Evolutionary conservation across 1,140 invertebrate genomes (phyloP).

Genomic region (Heliconius eleuchia): DNA sequence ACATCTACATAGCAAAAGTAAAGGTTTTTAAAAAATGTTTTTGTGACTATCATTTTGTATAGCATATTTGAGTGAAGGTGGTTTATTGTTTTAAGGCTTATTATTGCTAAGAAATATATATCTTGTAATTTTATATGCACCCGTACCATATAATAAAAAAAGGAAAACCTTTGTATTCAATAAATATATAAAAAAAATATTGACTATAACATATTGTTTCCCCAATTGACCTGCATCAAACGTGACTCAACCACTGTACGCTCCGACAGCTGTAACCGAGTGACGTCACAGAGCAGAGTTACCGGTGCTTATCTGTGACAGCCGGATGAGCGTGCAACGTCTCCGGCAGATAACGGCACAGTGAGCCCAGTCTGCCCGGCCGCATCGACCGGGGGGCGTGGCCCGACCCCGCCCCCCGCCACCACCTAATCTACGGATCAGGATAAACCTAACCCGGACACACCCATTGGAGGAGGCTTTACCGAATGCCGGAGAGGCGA

Average conservation of each 20-base stretch:
- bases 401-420: slow-evolving; percentile 67
- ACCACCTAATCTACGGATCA: slow-evolving; percentile 75
- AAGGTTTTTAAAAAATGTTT: not conserved
- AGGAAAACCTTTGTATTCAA: not conserved
- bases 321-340: slow-evolving; percentile 71
- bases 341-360: slow-evolving; percentile 73
- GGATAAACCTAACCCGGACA: slow-evolving; percentile 70
- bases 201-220: not conserved
- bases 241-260: not conserved
- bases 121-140: not conserved
- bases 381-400: slow-evolving; percentile 78
- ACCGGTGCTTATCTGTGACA: slow-evolving; percentile 68
- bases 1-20: not conserved
- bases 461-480: slow-evolving; percentile 71
- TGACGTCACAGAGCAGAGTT: slow-evolving; percentile 58
- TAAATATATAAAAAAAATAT: not conserved
- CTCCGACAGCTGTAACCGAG: not conserved
- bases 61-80: not conserved
- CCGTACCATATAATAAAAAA: not conserved
- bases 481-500: slow-evolving; percentile 61
- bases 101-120: not conserved
- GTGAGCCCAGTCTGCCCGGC: slow-evolving; percentile 58
- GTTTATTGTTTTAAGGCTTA: not conserved
- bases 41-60: not conserved
- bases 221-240: not conserved